A percentile compares a stretch with the other conserved stretches of the same genome.
These are phyloP conservation scores for Laothoe populi DNA, from an alignment of 2,888 invertebrate genomes.

Conservation along the genomic window DNA sequence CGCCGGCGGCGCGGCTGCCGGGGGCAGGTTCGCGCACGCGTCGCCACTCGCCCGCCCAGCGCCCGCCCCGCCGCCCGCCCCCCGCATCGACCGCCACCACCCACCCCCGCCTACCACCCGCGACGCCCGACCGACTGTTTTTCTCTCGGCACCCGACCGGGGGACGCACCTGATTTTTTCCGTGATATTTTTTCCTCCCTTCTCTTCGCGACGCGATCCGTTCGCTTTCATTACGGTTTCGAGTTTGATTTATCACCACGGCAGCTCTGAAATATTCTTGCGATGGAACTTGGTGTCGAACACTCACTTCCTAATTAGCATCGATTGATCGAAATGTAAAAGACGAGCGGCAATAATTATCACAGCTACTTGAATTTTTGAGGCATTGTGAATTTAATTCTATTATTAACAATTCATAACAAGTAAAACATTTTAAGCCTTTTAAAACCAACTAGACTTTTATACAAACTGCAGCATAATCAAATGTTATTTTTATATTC, in stretches of 20 bases:
- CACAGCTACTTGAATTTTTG: conserved; percentile 1
- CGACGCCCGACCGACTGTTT: conserved; percentile 75
- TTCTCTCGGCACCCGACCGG: conserved; percentile 81
- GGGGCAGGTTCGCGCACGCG: conserved; percentile 68
- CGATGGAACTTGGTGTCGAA: conserved; percentile 78
- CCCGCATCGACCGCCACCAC: conserved; percentile 77
- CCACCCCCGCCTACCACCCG: conserved; percentile 66
- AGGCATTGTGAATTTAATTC: background rate
- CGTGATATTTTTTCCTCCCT: conserved; percentile 84
- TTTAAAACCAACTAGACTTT: background rate
- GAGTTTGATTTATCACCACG: conserved; percentile 85
- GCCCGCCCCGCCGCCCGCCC: conserved; percentile 62
- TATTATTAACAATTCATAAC: background rate
- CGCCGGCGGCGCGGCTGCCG: conserved; percentile 64
- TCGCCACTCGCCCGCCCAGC: conserved; percentile 72
- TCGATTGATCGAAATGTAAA: conserved; percentile 70
- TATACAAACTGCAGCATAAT: background rate
- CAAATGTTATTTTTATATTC: no score
- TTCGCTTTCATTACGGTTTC: conserved; percentile 85
- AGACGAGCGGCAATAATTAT: conserved; percentile 34
- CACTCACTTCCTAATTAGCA: conserved; percentile 81
- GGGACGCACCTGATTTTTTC: conserved; percentile 85
- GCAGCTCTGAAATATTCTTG: conserved; percentile 81
- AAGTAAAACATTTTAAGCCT: no score
- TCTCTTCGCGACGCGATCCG: conserved; percentile 84